These are phyloP conservation scores for Ectropis grisescens DNA, from an alignment of 1,140 invertebrate species.

Conservation along the genomic window DNA sequence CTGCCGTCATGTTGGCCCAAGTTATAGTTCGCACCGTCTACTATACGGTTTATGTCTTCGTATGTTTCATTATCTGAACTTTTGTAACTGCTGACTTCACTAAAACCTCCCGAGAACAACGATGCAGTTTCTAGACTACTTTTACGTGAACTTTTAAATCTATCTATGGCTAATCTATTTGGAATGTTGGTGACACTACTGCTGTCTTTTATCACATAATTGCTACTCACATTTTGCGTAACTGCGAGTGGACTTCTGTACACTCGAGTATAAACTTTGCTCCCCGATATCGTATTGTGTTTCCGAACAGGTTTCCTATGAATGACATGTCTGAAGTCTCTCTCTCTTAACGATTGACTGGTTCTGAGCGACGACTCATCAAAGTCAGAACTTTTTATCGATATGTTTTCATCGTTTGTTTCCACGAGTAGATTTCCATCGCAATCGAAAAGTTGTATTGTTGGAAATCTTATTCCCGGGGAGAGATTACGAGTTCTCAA, in stretches of 20 bases:
- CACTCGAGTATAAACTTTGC: slow-evolving; percentile 57
- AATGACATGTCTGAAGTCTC: slow-evolving; percentile 46
- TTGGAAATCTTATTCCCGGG: slow-evolving; percentile 58
- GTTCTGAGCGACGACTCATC: slow-evolving; percentile 31
- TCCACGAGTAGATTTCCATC: slow-evolving; percentile 66
- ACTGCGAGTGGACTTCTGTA: slow-evolving; percentile 28
- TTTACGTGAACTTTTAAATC: slow-evolving; percentile 32
- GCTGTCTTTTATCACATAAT: slow-evolving; percentile 32
- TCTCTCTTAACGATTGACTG: slow-evolving; percentile 49
- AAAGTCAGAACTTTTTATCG: slow-evolving; percentile 57
- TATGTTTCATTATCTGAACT: slow-evolving; percentile 66
- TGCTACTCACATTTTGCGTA: slow-evolving; percentile 15
- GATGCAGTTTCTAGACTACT: slow-evolving; percentile 53
- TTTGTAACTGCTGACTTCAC: slow-evolving; percentile 66
- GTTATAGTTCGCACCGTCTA: background rate
- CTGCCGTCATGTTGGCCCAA: slow-evolving; percentile 4
- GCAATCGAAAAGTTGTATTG: slow-evolving; percentile 66
- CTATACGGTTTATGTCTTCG: slow-evolving; percentile 22
- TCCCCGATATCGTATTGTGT: slow-evolving; percentile 58
- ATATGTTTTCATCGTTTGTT: slow-evolving; percentile 67
- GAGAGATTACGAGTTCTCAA: slow-evolving; percentile 59
- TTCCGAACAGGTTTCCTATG: slow-evolving; percentile 43
- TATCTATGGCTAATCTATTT: slow-evolving; percentile 41
- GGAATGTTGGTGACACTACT: slow-evolving; percentile 52
- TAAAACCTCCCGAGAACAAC: slow-evolving; percentile 43